Base-by-base conservation (phyloP, 2,113 vertebrate genomes). In the Hemiprocne comata region DNA sequence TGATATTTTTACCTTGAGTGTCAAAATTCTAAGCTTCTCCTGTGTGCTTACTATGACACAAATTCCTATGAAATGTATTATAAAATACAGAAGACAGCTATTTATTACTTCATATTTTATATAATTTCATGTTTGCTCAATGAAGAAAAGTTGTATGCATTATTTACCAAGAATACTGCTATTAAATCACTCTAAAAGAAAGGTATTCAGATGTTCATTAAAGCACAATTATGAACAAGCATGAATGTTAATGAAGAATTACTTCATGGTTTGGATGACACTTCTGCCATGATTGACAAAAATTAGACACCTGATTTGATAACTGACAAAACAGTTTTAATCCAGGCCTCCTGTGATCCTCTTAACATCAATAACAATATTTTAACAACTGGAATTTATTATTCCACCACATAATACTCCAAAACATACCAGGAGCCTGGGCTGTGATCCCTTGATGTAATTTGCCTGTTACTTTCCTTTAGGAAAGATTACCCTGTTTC, bases 171-270 rank as follows among this genome's bases (percentile, higher is more conserved):
- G 58, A 95, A 83, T 69, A 75, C 14, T 90, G 73, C 51, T 75
- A 34, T 76, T 73, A 92, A 96, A 72, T 64, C 74, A 62, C n/a
- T 67, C 85, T 89, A 78, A 89, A 95, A 53, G 9, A 54, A 94
- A 91, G 54, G 9, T 7, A 36, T 67, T 76, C 19, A 42, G 34
- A 24, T 50, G 28, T 36, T 67, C 20, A 24, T 65, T 48, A 48
- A 58, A 11, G 23, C 36, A 6, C 3, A 66, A 25, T 13, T 48
- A 60, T 36, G 13, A 91, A 44, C 13, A 60, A 42, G 6, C 5
- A 40, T 10, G 21, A 85, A 54, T 26, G 18, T 65, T 46, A 38
- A 53, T 78, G 13, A 64, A 61, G 8, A 31, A 51, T 60, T 64
- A 17, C 11, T 70, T 65, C 34, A 36, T 31, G 17, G 33, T 62